Evolutionary conservation across 2,888 invertebrate genomes (phyloP), one percentile per base, ranked within the genome.

Genomic region (Neoscelio sp.): DNA sequence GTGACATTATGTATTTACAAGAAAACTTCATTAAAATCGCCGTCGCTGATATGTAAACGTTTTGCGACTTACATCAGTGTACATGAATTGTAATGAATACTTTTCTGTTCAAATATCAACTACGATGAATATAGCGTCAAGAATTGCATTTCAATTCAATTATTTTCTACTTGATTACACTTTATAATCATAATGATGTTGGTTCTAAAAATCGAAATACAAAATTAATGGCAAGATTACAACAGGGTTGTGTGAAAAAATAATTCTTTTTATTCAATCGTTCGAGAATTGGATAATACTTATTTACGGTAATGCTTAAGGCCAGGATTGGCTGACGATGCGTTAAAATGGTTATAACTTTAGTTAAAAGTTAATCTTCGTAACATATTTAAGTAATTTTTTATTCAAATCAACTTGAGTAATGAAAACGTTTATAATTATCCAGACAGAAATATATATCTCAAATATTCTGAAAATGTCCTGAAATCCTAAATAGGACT

Each of bases 31-130:
- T 77, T 64, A 77, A 79, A 67, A 80, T 80, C 76, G 76, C 71
- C 62, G 75, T 80, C 80, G 73, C 76, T 83, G 83, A 83, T 83
- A 83, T 83, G 83, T 83, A 67, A 82, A 82, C 56, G 79, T 73
- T 80, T 73, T 58, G 78, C 78, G 78, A 78, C 80, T 78, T 60
- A 80, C 68, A 73, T 56, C 73, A 50, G 73, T 68, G 73, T 78
- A 78, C 73, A 73, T 73, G 60, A 67, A 73, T 67, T 56, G 38
- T 68, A 52, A 60, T 71, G 71, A 67, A 67, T 78, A 78, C 56
- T 71, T 78, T 73, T 73, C 44, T 67, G 42, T 26, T 65, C 58
- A 20, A 64, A 70, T 76, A 76, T 54, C 62, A 50, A 70, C 70
- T 76, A 76, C 76, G 40, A 76, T 68, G 60, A 67, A 68, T 76